Evolutionary conservation across 2,888 invertebrate species (phyloP).

Genomic region (Leucoptera coffeella): DNA sequence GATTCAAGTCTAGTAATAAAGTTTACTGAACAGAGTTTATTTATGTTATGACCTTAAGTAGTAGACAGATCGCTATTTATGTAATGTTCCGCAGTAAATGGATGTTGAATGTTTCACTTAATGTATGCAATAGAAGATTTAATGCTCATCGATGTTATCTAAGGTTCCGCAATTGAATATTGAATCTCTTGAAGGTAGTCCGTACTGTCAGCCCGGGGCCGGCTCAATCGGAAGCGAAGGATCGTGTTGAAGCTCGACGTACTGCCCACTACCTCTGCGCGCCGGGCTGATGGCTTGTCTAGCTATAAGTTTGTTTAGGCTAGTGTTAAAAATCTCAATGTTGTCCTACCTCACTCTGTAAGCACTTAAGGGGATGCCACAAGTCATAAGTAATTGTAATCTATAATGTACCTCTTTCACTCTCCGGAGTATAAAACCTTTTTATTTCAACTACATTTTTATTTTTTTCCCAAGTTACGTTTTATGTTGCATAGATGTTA

Average conservation of each 20-base stretch:
- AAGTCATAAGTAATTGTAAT: slow-evolving; percentile 23
- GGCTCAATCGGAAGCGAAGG: too few species aligned
- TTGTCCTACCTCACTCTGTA: slow-evolving; percentile 34
- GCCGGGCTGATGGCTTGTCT: slow-evolving; percentile 26
- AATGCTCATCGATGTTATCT: slow-evolving; percentile 6
- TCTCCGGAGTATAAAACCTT: slow-evolving; percentile 48
- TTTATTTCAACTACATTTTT: slow-evolving; percentile 33
- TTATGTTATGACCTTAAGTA: slow-evolving; percentile 17
- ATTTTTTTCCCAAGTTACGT: slow-evolving; percentile 43
- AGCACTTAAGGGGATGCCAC: slow-evolving; percentile 19
- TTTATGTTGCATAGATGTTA: slow-evolving; percentile 57
- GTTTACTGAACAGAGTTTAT: slow-evolving; percentile 20
- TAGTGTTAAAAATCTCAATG: slow-evolving; percentile 38
- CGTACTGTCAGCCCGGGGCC: not conserved
- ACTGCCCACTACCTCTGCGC: slow-evolving; percentile 2
- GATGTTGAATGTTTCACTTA: slow-evolving; percentile 7
- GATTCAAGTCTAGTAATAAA: slow-evolving; percentile 20
- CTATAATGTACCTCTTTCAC: slow-evolving; percentile 49
- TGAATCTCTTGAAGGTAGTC: slow-evolving; percentile 49
- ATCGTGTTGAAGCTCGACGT: too few species aligned
- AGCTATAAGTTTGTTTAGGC: too few species aligned
- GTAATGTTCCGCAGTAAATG: too few species aligned
- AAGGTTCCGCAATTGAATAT: slow-evolving; percentile 9
- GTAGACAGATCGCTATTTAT: too few species aligned
- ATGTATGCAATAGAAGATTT: slow-evolving; percentile 1